Evolutionary conservation across 2,797 vertebrate species (phyloP), one percentile per base, ranked within the genome.

Genomic region (Streptopelia turtur): DNA sequence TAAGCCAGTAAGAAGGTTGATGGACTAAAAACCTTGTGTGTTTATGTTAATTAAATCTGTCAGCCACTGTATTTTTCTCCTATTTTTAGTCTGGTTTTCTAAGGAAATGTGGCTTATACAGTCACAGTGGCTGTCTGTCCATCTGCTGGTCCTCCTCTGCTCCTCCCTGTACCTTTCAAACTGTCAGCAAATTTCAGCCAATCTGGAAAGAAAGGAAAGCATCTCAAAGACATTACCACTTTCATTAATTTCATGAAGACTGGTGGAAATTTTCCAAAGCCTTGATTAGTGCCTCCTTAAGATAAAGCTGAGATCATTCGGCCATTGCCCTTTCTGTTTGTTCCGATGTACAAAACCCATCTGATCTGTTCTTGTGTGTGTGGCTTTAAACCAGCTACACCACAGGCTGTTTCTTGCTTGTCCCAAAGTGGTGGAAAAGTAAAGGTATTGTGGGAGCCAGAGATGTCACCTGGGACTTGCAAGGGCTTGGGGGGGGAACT

Each of bases 171-270:
- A 72, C 79, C 79, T 95, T 94, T 75, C 77, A 72, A 94, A 89
- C 47, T 76, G 61, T 79, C 81, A 84, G 47, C 85, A 76, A 63
- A 82, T 93, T 94, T 90, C 66, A 93, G 52, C 81, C 65, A 65
- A 20, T 74, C 43, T 93, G 64, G 49, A 89, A 93, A 70, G 69
- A 84, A 75, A 64, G 56, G 27, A 69, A 84, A 82, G 33, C 6
- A 57, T 89, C 57, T 59, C 63, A 37, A 83, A 89, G 55, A 30
- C 25, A 18, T 78, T 37, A 33, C 9, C 8, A 41, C 69, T 86
- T 82, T 64, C 57, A 79, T 49, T 17, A 70, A 74, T 90, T 92
- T 89, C 55, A 41, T 65, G 35, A 87, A 64, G 60, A 61, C 60
- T 39, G 33, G 41, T 90, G 66, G 55, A 90, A 91, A 56, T 84